A percentile compares a stretch with the other conserved stretches of the same genome.
phyloP scores from a whole-genome alignment of 2,797 vertebrate species.

The Gadopsis marmoratus region DNA sequence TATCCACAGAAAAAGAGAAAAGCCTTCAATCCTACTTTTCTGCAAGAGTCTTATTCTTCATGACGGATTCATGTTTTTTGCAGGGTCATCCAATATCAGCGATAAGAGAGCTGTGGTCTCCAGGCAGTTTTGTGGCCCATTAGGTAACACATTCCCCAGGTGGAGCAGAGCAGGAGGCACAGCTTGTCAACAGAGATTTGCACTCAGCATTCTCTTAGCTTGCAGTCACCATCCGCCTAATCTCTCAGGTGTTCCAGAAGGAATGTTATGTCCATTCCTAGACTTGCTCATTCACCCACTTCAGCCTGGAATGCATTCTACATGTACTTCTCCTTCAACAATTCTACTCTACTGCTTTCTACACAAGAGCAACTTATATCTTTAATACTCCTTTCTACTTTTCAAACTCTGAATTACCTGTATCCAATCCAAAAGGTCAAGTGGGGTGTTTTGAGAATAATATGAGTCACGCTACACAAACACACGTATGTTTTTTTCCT shows the following conservation, averaged over 20 bases:
- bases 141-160: constrained; percentile 83
- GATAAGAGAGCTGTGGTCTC: constrained; percentile 79
- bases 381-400: constrained; percentile 23
- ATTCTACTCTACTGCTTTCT: constrained; percentile 17
- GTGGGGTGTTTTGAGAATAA: constrained; percentile 37
- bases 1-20: constrained; percentile 75
- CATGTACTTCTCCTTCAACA: constrained; percentile 31
- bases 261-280: constrained; percentile 74
- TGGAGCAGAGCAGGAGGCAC: constrained; percentile 72
- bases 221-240: constrained; percentile 69
- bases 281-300: constrained; percentile 64
- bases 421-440: constrained; percentile 29
- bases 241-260: constrained; percentile 76
- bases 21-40: constrained; percentile 81
- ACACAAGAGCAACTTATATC: constrained; percentile 22
- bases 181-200: constrained; percentile 80
- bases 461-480: constrained; percentile 27
- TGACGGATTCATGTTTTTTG: constrained; percentile 78
- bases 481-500: not conserved
- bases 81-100: constrained; percentile 84
- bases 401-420: constrained; percentile 31
- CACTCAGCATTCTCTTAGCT: constrained; percentile 76
- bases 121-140: constrained; percentile 81
- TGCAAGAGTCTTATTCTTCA: constrained; percentile 79
- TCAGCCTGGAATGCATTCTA: constrained; percentile 65